Conservation (phyloP, 2,797 vertebrate genomes). For the Clamator glandarius region DNA sequence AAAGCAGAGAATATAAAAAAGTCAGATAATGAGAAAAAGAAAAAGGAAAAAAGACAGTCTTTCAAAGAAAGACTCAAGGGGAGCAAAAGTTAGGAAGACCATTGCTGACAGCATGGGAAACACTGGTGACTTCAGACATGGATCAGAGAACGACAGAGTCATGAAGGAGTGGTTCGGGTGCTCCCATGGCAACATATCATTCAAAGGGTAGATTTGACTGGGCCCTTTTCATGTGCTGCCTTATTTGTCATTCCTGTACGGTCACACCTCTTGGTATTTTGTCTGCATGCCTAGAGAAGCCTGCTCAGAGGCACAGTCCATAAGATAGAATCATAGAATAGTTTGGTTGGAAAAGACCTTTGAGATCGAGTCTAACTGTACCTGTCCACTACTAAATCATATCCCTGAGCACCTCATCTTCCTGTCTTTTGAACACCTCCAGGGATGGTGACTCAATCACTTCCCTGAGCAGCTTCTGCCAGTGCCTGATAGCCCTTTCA, state of each 20-base stretch:
- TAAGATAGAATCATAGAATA: background rate
- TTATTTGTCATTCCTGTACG: background rate
- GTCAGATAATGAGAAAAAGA: background rate
- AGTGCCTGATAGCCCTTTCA: too few relatives aligned
- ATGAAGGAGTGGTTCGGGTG: background rate
- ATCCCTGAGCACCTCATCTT: too few relatives aligned
- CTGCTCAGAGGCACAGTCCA: background rate
- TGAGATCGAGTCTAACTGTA: too few relatives aligned
- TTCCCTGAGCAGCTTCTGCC: too few relatives aligned
- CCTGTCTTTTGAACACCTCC: too few relatives aligned
- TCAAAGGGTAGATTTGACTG: background rate
- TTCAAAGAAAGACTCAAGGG: background rate
- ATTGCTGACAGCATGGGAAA: background rate
- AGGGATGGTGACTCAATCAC: too few relatives aligned
- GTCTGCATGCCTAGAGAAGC: background rate
- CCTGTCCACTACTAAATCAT: too few relatives aligned
- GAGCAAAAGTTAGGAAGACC: background rate
- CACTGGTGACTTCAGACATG: background rate
- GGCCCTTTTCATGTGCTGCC: accelerated
- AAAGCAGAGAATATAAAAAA: background rate
- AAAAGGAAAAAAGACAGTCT: accelerated
- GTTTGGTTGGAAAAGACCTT: too few relatives aligned
- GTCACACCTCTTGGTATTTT: background rate
- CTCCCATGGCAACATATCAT: background rate
- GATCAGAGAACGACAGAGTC: background rate